Conservation (phyloP, 2,113 vertebrate species). For the Naja naja region DNA sequence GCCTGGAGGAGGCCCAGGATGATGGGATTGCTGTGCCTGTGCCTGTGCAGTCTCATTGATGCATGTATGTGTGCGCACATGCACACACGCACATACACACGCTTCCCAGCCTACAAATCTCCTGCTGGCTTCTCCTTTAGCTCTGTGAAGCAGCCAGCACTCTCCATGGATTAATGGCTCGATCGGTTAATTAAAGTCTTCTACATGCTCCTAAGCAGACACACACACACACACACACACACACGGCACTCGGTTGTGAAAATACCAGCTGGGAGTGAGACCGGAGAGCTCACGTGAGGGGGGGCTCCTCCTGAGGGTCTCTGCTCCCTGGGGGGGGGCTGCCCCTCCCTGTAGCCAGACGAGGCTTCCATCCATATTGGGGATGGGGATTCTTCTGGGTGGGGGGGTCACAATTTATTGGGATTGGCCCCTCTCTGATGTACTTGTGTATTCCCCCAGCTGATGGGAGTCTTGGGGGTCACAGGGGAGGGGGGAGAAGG, state of each 20-base stretch:
- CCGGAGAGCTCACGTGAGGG: not conserved
- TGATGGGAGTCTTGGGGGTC: not conserved
- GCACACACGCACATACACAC: too few relatives aligned
- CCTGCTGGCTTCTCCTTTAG: not conserved
- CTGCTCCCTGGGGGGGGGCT: too few relatives aligned
- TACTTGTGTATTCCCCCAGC: not conserved
- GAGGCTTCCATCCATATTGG: not conserved
- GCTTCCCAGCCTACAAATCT: too few relatives aligned
- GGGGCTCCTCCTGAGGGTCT: too few relatives aligned
- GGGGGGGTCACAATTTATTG: not conserved
- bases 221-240: fast-evolving
- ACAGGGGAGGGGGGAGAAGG: not conserved
- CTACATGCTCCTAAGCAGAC: not conserved
- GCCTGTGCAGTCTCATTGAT: too few relatives aligned
- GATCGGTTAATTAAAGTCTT: not conserved
- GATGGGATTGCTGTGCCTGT: too few relatives aligned
- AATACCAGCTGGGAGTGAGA: not conserved
- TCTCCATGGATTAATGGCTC: not conserved
- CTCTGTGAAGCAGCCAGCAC: too few relatives aligned
- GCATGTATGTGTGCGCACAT: too few relatives aligned
- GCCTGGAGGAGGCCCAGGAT: too few relatives aligned
- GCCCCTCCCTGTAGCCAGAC: too few relatives aligned
- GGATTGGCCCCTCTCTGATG: not conserved
- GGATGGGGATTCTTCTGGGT: not conserved
- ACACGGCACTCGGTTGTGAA: too few relatives aligned